Evolutionary conservation across 2,888 invertebrate species (phyloP), one percentile per base, ranked within the genome.

Genomic region (Drosophila multiciliata): DNA sequence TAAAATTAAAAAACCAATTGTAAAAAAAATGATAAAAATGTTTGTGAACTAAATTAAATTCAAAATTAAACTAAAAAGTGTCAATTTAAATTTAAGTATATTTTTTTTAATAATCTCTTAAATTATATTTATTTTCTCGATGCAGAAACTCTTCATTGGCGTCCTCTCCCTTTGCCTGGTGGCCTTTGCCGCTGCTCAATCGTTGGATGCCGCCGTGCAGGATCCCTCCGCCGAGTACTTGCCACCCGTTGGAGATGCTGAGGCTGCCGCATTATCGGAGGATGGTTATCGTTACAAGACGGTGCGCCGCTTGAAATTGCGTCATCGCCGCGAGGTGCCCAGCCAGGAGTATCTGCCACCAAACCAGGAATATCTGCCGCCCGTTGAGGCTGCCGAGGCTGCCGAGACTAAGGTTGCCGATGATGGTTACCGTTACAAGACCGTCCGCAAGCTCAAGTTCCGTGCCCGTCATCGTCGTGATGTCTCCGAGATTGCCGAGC

Each of bases 401-500:
- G 85, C 61, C 17, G 91, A 88, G 12, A 91, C 91, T 4, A 90
- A 88, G 60, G 79, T 91, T 6, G 91, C 89, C 38, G 90, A 92
- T 60, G 91, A 92, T 72, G 92, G 92, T 42, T 92, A 92, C 66
- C 92, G 89, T 20, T 92, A 92, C 72, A 91, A 92, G 77, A 92
- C 92, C n/a, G 87, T 92, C 26, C 92, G 92, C 65, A 91, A 88
- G 68, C 69, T 92, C 5, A 91, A 89, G 75, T 88, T 84, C 78
- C 91, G 92, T 73, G 72, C 89, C 4, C 92, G 92, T 40, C 92
- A 91, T 60, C 91, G 92, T 75, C 92, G 92, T 53, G 92, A 92
- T 80, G 89, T 92, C n/a, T 83, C 85, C 15, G 92, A 92, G 75
- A 82, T 91, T 67, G 82, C 76, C 3, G 76, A 84, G 61, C 91